Conservation (phyloP, 2,888 invertebrate genomes). For the Volucella zonaria region DNA sequence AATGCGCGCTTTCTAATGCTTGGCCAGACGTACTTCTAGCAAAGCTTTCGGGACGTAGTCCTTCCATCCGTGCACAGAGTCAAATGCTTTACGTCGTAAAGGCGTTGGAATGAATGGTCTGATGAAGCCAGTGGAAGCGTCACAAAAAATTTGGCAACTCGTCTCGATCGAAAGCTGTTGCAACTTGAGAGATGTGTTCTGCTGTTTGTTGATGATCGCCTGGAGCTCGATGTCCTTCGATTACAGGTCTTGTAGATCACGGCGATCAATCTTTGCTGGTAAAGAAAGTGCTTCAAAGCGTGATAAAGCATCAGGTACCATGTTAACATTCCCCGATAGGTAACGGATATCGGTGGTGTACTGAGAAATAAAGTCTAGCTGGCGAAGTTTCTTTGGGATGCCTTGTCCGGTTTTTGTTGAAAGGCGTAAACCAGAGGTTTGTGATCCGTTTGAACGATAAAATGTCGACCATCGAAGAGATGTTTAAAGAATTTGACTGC, state of each 20-base stretch:
- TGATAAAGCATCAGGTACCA: constrained; percentile 50
- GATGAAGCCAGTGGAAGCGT: constrained; percentile 26
- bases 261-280: constrained; percentile 17
- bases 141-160: constrained; percentile 35
- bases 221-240: constrained; percentile 15
- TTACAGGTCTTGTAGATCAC: constrained; percentile 26
- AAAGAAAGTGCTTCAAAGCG: constrained; percentile 32
- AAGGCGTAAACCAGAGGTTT: constrained; percentile 23
- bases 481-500: constrained; percentile 33
- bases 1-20: not conserved
- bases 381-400: not conserved
- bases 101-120: constrained; percentile 28
- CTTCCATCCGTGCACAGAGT: not conserved
- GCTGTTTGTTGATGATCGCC: constrained; percentile 5
- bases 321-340: constrained; percentile 32
- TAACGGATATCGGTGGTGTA: constrained; percentile 42
- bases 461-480: constrained; percentile 27
- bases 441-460: constrained; percentile 34
- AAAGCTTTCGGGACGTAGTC: too few species aligned
- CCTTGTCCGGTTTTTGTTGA: not conserved
- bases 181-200: constrained; percentile 20
- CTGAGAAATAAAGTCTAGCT: constrained; percentile 46
- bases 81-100: constrained; percentile 44
- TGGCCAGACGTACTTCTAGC: not conserved
- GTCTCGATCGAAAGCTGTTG: constrained; percentile 26